A percentile compares a stretch with the other conserved stretches of the same genome.
These are phyloP conservation scores for Eleginops maclovinus DNA, from an alignment of 2,113 vertebrate genomes.

Conservation along the genomic window DNA sequence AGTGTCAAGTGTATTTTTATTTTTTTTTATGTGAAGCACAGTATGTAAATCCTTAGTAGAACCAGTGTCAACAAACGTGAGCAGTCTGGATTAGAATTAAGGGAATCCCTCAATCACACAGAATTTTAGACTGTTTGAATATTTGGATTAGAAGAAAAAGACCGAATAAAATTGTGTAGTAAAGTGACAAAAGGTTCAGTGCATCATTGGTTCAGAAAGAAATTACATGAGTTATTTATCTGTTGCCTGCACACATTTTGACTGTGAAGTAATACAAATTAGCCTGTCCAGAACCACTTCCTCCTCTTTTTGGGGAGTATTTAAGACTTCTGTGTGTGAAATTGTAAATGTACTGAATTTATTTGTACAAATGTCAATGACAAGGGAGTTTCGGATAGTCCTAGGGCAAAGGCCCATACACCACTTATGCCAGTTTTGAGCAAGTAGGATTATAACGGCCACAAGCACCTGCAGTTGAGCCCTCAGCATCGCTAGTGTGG, in stretches of 20 bases:
- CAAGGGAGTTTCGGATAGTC: slow-evolving; percentile 67
- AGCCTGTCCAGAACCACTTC: slow-evolving; percentile 42
- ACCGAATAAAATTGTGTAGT: slow-evolving; percentile 86
- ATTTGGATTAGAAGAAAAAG: slow-evolving; percentile 82
- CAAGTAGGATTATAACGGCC: slow-evolving; percentile 69
- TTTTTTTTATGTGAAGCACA: slow-evolving; percentile 84
- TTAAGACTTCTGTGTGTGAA: slow-evolving; percentile 20
- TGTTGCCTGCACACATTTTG: slow-evolving; percentile 57
- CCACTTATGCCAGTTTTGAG: slow-evolving; percentile 64
- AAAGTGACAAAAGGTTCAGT: slow-evolving; percentile 82
- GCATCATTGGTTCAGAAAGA: slow-evolving; percentile 83
- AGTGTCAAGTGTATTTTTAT: slow-evolving; percentile 81
- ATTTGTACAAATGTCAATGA: slow-evolving; percentile 41
- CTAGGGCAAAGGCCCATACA: slow-evolving; percentile 60
- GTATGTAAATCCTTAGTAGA: slow-evolving; percentile 77
- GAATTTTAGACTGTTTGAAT: slow-evolving; percentile 82
- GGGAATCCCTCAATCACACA: slow-evolving; percentile 72
- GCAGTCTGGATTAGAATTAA: slow-evolving; percentile 75
- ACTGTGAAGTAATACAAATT: slow-evolving; percentile 67
- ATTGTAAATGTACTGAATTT: slow-evolving; percentile 30
- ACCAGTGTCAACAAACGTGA: slow-evolving; percentile 74
- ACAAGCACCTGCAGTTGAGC: slow-evolving; percentile 86
- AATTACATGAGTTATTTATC: slow-evolving; percentile 62
- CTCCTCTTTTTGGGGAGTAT: slow-evolving; percentile 11
- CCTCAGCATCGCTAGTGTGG: slow-evolving; percentile 89